Evolutionary conservation across 2,888 invertebrate species (phyloP), one percentile per base, ranked within the genome.

Genomic region (Lepidocyrtinus sp.): DNA sequence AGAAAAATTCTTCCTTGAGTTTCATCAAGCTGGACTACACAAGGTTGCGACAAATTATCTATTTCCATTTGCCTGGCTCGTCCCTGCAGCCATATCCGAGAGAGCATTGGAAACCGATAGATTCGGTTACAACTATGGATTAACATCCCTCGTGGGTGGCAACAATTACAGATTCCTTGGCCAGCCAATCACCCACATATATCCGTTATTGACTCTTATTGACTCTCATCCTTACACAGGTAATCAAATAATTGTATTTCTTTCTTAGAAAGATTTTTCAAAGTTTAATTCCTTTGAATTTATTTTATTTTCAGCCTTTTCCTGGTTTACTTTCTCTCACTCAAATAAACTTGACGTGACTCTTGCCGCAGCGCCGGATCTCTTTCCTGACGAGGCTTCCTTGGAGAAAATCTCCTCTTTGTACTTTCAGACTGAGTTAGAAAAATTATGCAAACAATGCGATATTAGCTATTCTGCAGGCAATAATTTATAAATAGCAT

Each of bases 291-390:
- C 25, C 5, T 27, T 26, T 9, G n/a, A 17, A 15, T 27, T 59
- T n/a, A 5, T 63, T 68, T 27, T 45, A 21, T 22, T 69, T 63
- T 1, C 62, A 83, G 83, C 76, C 24, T 83, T 83, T 62, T 82
- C 83, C 12, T 83, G 83, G 83, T 83, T 83, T 63, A 82, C 83
- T 1, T 83, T 83, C 62, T 71, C 83, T 12, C 82, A 83, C 9
- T 82, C 82, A 19, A 73, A 78, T 21, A 83, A 82, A 36, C 61
- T 83, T 17, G 80, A 83, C 25, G 50, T 83, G 3, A 82, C 83
- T 1, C 74, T 83, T 17, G 82, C 74, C 15, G 83, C 74, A 12
- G 83, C 83, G 7, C 82, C 83, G 22, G 82, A 82, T 25, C 74
- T 83, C 17, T 82, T 83, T 59, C 76, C 71, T 5, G 76, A 70